Percentiles rank a stretch among this genome's conserved stretches.
Evolutionary conservation across 2,797 vertebrate genomes (phyloP).

Genomic region (Nyctalus aviator): DNA sequence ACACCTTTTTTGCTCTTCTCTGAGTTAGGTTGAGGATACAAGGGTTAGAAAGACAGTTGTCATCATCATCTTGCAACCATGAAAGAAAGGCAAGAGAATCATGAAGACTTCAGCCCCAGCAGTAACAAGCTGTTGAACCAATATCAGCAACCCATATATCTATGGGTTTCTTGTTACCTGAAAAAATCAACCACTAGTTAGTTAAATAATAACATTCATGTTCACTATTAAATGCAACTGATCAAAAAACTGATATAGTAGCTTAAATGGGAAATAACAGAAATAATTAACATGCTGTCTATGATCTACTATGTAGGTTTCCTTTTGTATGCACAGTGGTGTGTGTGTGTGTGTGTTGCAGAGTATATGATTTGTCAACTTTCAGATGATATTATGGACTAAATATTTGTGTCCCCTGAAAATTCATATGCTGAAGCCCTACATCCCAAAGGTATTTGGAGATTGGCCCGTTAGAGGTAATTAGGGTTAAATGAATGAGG

Average conservation of each 20-base stretch:
- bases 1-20: background rate
- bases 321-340: background rate
- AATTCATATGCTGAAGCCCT: background rate
- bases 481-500: background rate
- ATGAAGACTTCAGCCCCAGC: background rate
- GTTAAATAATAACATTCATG: background rate
- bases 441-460: background rate
- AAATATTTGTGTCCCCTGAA: background rate
- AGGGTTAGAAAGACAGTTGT: background rate
- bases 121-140: background rate
- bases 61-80: background rate
- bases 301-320: background rate
- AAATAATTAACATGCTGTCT: background rate
- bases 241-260: background rate
- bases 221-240: background rate
- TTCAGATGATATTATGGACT: background rate
- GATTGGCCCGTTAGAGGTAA: background rate
- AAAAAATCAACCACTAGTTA: conserved; percentile 24
- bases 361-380: background rate
- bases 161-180: background rate
- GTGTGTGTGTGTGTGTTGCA: no score
- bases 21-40: background rate
- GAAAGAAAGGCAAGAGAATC: background rate
- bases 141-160: background rate
- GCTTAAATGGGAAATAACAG: conserved; percentile 7